These are phyloP conservation scores for Gymnocheta viridis DNA, from an alignment of 2,888 invertebrate species.

Conservation along the genomic window DNA sequence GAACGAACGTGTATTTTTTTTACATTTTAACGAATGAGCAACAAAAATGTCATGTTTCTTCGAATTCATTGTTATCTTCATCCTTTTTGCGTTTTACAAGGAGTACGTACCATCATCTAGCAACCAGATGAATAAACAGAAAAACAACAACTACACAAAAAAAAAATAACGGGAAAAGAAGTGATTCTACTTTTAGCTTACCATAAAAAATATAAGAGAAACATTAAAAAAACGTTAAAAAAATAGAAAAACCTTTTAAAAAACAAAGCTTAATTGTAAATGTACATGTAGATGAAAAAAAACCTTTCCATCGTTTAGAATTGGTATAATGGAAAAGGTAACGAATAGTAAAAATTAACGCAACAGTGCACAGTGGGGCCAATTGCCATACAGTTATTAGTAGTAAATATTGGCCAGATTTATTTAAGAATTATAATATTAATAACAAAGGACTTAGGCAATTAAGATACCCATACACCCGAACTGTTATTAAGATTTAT, in stretches of 20 bases:
- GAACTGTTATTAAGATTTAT: too few species aligned
- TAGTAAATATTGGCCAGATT: neutral
- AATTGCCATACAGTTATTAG: neutral
- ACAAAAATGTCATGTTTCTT: constrained; percentile 57
- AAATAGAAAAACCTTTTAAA: constrained; percentile 52
- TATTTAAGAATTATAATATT: too few species aligned
- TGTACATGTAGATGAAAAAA: constrained; percentile 46
- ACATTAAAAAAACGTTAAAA: constrained; percentile 33
- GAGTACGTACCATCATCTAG: constrained; percentile 25
- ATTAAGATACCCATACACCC: too few species aligned
- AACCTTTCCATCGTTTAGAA: constrained; percentile 6
- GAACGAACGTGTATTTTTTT: constrained; percentile 22
- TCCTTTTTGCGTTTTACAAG: constrained; percentile 36
- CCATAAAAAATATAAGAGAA: constrained; percentile 31
- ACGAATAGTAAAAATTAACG: neutral
- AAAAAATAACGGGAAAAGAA: constrained; percentile 8
- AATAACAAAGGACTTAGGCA: too few species aligned
- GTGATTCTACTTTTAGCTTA: constrained; percentile 20
- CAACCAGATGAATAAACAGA: constrained; percentile 52
- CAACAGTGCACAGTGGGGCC: neutral
- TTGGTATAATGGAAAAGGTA: neutral
- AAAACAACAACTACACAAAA: constrained; percentile 16
- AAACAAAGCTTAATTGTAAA: constrained; percentile 62
- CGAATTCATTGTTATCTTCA: constrained; percentile 57
- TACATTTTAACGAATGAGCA: constrained; percentile 52